phyloP scores from a whole-genome alignment of 2,113 vertebrate genomes.

The Herpetotheres cachinnans region DNA sequence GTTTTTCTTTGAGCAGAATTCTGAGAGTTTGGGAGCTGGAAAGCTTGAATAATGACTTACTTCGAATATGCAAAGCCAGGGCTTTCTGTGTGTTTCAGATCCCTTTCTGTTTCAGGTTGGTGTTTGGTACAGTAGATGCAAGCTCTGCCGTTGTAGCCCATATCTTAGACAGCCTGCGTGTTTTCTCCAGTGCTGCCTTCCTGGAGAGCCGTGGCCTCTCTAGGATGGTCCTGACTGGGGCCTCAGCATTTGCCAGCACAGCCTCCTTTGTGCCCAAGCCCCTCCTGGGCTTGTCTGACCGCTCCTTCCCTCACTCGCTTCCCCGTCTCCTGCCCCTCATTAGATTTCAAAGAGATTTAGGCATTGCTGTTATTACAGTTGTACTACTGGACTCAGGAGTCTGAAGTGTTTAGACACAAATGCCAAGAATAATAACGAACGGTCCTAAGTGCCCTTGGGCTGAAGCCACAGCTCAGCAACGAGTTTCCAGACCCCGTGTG shows the following conservation, averaged over 20 bases:
- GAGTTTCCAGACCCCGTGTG: neutral
- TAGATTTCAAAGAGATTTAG: neutral
- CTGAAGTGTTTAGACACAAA: neutral
- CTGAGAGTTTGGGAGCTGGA: neutral
- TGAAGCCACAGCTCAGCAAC: neutral
- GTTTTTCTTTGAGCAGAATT: constrained; percentile 24
- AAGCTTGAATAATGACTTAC: constrained; percentile 30
- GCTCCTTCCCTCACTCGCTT: neutral
- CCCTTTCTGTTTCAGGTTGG: neutral
- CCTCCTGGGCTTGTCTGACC: neutral
- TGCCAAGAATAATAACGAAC: neutral
- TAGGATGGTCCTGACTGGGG: neutral
- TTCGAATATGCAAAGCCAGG: neutral
- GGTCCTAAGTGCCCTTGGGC: neutral
- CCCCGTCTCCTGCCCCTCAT: neutral
- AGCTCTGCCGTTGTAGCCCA: neutral
- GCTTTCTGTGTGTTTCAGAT: neutral
- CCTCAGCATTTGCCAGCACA: neutral
- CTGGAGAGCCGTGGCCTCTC: neutral
- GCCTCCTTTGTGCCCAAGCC: neutral
- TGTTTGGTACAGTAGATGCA: neutral
- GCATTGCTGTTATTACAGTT: neutral
- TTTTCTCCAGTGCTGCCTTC: neutral
- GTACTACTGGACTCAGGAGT: neutral
- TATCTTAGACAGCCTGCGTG: neutral